These are phyloP conservation scores for Eutrigla gurnardus DNA, from an alignment of 2,797 vertebrate species.

Conservation along the genomic window DNA sequence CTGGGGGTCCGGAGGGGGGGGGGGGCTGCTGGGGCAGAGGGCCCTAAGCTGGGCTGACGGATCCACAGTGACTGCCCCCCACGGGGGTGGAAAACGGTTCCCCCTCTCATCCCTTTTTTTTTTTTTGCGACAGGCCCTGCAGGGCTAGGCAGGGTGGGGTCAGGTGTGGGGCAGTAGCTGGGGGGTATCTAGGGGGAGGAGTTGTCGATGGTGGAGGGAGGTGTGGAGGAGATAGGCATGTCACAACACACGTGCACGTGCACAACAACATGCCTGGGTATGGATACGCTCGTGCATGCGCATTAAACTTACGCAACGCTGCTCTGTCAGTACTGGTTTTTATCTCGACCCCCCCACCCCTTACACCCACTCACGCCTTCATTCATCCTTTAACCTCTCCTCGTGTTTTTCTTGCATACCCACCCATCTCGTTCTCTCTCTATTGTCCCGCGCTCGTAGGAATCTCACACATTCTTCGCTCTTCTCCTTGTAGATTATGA, in stretches of 20 bases:
- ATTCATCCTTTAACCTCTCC: constrained; percentile 53
- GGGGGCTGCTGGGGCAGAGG: constrained; percentile 77
- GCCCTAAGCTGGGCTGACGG: constrained; percentile 77
- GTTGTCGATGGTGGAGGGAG: constrained; percentile 34
- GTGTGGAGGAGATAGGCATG: constrained; percentile 61
- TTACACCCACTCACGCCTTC: constrained; percentile 31
- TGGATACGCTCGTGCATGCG: constrained; percentile 45
- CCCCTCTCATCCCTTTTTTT: constrained; percentile 45
- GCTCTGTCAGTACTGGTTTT: constrained; percentile 64
- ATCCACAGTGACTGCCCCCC: constrained; percentile 82
- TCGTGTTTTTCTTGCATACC: constrained; percentile 50
- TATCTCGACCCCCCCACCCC: constrained; percentile 42
- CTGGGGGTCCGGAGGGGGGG: constrained; percentile 52
- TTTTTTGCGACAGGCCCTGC: constrained; percentile 64
- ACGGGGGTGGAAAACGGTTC: constrained; percentile 69
- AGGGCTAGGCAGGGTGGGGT: constrained; percentile 73
- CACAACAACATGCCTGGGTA: constrained; percentile 41
- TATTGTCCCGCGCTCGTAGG: constrained; percentile 60
- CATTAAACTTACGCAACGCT: constrained; percentile 65
- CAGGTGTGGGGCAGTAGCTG: constrained; percentile 79
- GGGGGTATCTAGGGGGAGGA: constrained; percentile 47
- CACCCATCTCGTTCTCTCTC: constrained; percentile 53
- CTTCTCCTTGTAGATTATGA: constrained; percentile 48
- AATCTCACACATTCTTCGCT: constrained; percentile 70
- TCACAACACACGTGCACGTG: constrained; percentile 59